phyloP scores from a whole-genome alignment of 2,113 vertebrate species.

The Hydrolagus affinis region DNA sequence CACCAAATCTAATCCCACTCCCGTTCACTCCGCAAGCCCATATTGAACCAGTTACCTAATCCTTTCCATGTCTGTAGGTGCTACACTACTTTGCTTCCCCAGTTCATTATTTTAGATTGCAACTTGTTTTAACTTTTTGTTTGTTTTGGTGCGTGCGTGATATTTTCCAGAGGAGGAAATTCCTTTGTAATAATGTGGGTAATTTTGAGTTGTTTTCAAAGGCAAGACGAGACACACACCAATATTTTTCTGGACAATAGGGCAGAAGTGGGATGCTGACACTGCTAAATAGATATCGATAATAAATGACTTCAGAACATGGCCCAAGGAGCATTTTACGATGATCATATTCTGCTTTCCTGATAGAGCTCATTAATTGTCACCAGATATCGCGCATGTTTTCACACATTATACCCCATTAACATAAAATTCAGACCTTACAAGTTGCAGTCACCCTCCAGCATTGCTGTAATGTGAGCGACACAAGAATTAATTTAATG shows the following conservation, averaged over 20 bases:
- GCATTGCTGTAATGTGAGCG: slow-evolving; percentile 40
- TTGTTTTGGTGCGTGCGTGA: neutral
- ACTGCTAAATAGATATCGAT: neutral
- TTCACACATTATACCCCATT: slow-evolving; percentile 40
- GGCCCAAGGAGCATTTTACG: neutral
- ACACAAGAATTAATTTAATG: slow-evolving; percentile 53
- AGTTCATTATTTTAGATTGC: too few species aligned
- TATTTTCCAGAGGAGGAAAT: neutral
- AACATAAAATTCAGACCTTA: slow-evolving; percentile 42
- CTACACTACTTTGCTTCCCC: too few species aligned
- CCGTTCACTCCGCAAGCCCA: too few species aligned
- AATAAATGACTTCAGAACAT: neutral
- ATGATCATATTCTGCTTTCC: slow-evolving; percentile 34
- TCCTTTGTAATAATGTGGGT: neutral
- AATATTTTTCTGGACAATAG: neutral
- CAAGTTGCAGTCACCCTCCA: slow-evolving; percentile 41
- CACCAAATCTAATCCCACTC: too few species aligned
- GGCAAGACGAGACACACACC: neutral
- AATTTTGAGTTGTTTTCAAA: neutral
- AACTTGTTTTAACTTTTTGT: too few species aligned
- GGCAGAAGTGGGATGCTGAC: neutral
- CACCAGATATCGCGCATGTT: slow-evolving; percentile 38
- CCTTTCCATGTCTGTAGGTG: too few species aligned
- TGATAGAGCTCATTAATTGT: slow-evolving; percentile 44
- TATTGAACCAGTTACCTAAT: too few species aligned